Evolutionary conservation across 2,797 vertebrate species (phyloP).

Genomic region (Xerus rutilus): DNA sequence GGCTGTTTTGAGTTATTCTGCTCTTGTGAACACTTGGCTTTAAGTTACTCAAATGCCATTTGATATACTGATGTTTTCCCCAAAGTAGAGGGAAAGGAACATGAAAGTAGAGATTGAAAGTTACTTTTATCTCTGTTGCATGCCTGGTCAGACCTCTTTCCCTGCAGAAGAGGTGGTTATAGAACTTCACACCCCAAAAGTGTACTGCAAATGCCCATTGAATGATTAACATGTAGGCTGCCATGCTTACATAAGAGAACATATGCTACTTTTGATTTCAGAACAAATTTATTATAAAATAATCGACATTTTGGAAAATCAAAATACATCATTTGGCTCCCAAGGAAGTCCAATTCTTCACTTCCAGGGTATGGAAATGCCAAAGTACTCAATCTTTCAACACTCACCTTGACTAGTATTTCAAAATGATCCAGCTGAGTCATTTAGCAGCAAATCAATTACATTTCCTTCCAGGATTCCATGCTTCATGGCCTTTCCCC

Average conservation of each 20-base stretch:
- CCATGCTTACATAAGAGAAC: neutral
- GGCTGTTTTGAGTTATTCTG: constrained; percentile 42
- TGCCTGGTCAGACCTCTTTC: neutral
- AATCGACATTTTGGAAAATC: constrained; percentile 57
- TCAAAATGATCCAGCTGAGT: constrained; percentile 56
- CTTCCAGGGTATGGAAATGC: constrained; percentile 34
- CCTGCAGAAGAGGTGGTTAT: neutral
- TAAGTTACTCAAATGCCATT: constrained; percentile 71
- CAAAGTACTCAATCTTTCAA: constrained; percentile 40
- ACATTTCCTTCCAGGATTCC: constrained; percentile 5
- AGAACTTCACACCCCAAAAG: neutral
- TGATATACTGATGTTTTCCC: constrained; percentile 40
- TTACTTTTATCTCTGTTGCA: constrained; percentile 22
- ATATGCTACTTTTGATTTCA: constrained; percentile 36
- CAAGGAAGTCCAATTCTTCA: neutral
- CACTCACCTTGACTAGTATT: constrained; percentile 52
- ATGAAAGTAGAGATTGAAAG: neutral
- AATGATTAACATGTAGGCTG: neutral
- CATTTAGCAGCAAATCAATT: constrained; percentile 48
- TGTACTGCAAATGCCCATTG: neutral
- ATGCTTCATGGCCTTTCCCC: neutral
- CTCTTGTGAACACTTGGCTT: constrained; percentile 58
- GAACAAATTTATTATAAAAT: constrained; percentile 64
- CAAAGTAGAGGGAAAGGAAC: constrained; percentile 15
- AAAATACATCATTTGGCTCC: constrained; percentile 45